Base-by-base conservation (phyloP, 2,888 invertebrate species). In the Nemapogon koenigi region DNA sequence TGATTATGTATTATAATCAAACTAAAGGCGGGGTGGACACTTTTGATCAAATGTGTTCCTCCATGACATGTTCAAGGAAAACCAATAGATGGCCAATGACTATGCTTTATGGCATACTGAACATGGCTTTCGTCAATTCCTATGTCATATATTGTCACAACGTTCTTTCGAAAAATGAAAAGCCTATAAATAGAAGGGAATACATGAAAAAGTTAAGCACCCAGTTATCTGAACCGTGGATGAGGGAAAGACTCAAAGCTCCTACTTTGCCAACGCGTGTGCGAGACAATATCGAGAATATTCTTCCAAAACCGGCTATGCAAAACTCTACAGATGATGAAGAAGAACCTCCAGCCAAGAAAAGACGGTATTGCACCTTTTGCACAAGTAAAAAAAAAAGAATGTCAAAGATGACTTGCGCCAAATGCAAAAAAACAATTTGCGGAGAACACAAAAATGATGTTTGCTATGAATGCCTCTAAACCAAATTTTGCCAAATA, bases 1-100 rank as follows among this genome's bases (percentile, higher is more conserved):
- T 50, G 38, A 45, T 49, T 18, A 13, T 40, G 8, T 50, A 43
- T 35, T 51, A 51, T 38, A 52, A 52, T 36, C 13, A 39, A 13
- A 48, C 49, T 7, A 50, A 51, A 41, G 49, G 49, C 2, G 49
- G 46, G n/a, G 49, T 49, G 3, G 47, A 50, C 17, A 41, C 44
- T 4, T 46, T 50, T 22, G 49, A 46, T 19, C 45, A 49, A 32
- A 49, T 48, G 43, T 50, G 49, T 33, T 45, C 46, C 4, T 4
- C 30, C 2, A 47, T 48, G 47, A 42, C 46, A 8, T 46, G 47
- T 33, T 36, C 19, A 22, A 36, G 50, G n/a, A 47, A 50, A 27
- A 49, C 46, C 7, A 45, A 43, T 8, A 38, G 48, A 35, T 51
- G 48, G 49, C 48, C 45, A 4, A 45, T 35, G 35, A 10, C 29